Conservation (phyloP, 1,140 invertebrate species). For the Glossosoma conforme region DNA sequence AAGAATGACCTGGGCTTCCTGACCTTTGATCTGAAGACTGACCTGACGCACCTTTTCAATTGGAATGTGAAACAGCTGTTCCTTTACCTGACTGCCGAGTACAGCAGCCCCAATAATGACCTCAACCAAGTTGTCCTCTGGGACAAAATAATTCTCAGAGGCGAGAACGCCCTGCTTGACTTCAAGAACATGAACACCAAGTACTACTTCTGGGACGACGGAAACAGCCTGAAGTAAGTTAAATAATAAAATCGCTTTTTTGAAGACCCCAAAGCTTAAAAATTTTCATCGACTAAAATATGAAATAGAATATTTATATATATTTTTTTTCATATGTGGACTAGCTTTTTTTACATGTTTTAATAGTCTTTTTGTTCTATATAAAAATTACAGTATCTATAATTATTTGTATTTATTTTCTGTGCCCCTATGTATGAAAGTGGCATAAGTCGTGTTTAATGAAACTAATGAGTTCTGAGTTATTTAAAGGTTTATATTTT, state of each 20-base stretch:
- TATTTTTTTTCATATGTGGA: neutral
- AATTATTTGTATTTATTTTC: no score
- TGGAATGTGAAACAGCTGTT: conserved; percentile 99
- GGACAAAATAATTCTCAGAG: conserved; percentile 97
- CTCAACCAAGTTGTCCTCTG: conserved; percentile 94
- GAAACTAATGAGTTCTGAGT: no score
- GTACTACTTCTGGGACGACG: conserved; percentile 99
- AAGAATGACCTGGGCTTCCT: conserved; percentile 94
- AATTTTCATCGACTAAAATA: neutral
- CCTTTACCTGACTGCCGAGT: conserved; percentile 94
- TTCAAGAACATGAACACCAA: conserved; percentile 95
- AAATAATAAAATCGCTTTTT: no score
- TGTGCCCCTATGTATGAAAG: no score
- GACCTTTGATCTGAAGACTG: conserved; percentile 91
- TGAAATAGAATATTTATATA: conserved; percentile 7
- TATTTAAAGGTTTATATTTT: no score
- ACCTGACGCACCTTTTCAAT: conserved; percentile 90
- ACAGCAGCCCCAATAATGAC: conserved; percentile 83
- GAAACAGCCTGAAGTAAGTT: conserved; percentile 87
- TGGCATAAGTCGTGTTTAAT: no score
- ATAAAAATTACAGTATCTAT: no score
- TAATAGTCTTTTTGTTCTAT: no score
- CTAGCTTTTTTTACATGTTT: no score
- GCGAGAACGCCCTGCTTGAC: conserved; percentile 86
- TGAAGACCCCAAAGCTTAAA: neutral